Evolutionary conservation across 1,140 invertebrate species (phyloP).

Genomic region (Leptopilina boulardi): DNA sequence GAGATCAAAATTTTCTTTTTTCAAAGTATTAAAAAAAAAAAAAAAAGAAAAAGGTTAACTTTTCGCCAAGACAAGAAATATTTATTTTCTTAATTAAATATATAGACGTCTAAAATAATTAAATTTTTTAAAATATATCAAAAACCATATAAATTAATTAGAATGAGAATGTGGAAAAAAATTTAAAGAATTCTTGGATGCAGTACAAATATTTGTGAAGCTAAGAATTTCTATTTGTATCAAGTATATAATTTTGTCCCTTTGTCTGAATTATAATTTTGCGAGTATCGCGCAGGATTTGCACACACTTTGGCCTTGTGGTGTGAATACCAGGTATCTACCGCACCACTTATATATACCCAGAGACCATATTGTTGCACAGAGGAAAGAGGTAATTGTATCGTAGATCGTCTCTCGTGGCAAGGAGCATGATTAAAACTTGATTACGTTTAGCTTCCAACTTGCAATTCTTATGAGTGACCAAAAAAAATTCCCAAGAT

Average conservation of each 20-base stretch:
- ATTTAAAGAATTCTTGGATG: background rate
- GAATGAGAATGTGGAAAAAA: background rate
- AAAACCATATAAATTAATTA: background rate
- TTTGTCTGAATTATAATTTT: constrained; percentile 56
- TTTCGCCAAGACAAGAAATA: no score
- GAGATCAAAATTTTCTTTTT: no score
- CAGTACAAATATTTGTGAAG: constrained; percentile 42
- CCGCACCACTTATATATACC: constrained; percentile 49
- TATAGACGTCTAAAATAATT: no score
- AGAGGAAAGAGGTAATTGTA: constrained; percentile 63
- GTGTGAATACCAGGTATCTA: constrained; percentile 41
- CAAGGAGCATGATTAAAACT: constrained; percentile 65
- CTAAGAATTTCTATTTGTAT: constrained; percentile 55
- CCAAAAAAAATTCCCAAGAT: no score
- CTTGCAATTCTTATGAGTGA: constrained; percentile 59
- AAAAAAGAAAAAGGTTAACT: no score
- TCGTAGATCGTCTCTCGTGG: constrained; percentile 56
- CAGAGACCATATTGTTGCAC: constrained; percentile 45
- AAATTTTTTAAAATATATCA: background rate
- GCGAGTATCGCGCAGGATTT: constrained; percentile 53
- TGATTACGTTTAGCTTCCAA: constrained; percentile 63
- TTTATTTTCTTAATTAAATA: no score
- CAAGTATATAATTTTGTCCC: constrained; percentile 52
- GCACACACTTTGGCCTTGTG: constrained; percentile 46
- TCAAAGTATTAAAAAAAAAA: no score